Conservation (phyloP, 1,140 invertebrate genomes). For the Ceratina australensis region DNA sequence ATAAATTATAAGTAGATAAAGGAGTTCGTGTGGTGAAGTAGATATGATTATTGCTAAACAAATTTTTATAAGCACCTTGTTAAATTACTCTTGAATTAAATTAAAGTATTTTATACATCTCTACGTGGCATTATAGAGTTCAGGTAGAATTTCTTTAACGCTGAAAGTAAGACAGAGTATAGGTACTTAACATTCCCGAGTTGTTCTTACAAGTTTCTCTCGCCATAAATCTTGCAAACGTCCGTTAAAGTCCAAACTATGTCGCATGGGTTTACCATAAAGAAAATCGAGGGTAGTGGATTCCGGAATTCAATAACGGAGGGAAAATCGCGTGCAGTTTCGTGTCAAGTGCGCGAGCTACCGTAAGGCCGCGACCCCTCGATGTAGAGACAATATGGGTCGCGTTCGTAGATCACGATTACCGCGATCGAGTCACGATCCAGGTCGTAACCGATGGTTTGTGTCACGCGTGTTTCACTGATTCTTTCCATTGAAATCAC, state of each 20-base stretch:
- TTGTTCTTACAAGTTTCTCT: no score
- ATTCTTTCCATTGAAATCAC: conserved; percentile 25
- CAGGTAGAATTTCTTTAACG: no score
- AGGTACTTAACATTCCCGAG: no score
- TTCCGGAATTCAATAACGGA: conserved; percentile 23
- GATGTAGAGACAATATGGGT: conserved; percentile 43
- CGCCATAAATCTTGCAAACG: neutral
- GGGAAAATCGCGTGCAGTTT: conserved; percentile 30
- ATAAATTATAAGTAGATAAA: no score
- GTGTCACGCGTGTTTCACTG: conserved; percentile 23
- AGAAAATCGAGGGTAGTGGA: conserved; percentile 2
- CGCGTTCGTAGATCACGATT: conserved; percentile 53
- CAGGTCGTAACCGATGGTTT: conserved; percentile 53
- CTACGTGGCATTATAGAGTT: no score
- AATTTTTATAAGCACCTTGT: no score
- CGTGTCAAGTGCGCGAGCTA: neutral
- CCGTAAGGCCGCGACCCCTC: conserved; percentile 27
- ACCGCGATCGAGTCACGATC: conserved; percentile 67
- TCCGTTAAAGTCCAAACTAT: neutral
- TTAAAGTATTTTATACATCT: no score
- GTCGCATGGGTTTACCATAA: neutral
- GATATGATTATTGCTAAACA: no score
- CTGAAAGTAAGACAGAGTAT: no score
- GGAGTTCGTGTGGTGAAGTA: no score
- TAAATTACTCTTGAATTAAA: no score